These are phyloP conservation scores for Agrotis segetum DNA, from an alignment of 2,888 invertebrate species.

Conservation along the genomic window DNA sequence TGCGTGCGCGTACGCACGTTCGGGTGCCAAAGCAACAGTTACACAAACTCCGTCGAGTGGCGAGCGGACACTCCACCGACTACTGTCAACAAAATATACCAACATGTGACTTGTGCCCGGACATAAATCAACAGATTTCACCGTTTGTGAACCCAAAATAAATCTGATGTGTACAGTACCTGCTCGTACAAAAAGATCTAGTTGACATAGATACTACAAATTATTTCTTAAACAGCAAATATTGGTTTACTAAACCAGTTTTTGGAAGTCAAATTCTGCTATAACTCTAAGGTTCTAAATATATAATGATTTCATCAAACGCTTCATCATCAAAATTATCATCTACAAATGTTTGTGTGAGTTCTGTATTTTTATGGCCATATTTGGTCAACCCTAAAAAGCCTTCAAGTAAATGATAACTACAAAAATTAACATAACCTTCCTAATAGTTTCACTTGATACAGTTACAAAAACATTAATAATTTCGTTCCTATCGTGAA, in stretches of 20 bases:
- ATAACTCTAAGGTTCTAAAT: not conserved
- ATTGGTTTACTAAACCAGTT: slow-evolving; percentile 16
- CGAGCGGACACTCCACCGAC: slow-evolving; percentile 50
- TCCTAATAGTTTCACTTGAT: slow-evolving; percentile 20
- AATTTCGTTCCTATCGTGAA: slow-evolving; percentile 28
- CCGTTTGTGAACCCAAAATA: slow-evolving; percentile 39
- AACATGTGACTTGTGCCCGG: slow-evolving; percentile 56
- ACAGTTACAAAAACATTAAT: slow-evolving; percentile 15
- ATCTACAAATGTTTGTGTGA: not conserved
- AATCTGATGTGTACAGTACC: slow-evolving; percentile 22
- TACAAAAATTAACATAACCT: slow-evolving; percentile 16
- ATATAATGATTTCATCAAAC: slow-evolving; percentile 15
- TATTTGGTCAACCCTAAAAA: not conserved
- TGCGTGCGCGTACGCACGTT: slow-evolving; percentile 64
- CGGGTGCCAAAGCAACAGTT: slow-evolving; percentile 65
- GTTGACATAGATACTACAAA: slow-evolving; percentile 52
- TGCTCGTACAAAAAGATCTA: slow-evolving; percentile 39
- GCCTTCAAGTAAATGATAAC: slow-evolving; percentile 7
- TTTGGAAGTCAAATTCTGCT: slow-evolving; percentile 3
- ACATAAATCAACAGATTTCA: slow-evolving; percentile 66
- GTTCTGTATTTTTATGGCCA: not conserved
- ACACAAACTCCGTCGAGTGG: slow-evolving; percentile 65
- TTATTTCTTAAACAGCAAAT: slow-evolving; percentile 35
- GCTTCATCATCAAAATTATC: slow-evolving; percentile 17
- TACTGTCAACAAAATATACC: slow-evolving; percentile 59